These are phyloP conservation scores for Mus spicilegus DNA, from an alignment of 2,113 vertebrate species.

Conservation along the genomic window DNA sequence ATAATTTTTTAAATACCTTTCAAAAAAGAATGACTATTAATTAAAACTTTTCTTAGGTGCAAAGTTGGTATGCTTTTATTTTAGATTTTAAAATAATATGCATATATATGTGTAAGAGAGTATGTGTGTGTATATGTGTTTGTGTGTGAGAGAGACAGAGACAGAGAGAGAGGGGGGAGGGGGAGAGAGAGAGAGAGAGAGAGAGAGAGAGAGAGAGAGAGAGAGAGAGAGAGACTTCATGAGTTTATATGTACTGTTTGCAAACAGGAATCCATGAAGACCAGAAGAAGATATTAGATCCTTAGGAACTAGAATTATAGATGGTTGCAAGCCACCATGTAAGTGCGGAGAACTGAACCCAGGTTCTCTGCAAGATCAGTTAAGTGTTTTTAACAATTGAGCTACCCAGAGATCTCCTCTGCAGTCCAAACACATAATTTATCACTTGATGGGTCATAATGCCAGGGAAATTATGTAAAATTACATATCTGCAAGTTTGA, in stretches of 20 bases:
- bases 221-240: background rate
- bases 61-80: background rate
- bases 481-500: constrained; percentile 26
- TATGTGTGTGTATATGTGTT: too few relatives aligned
- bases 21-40: too few relatives aligned
- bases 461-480: constrained; percentile 50
- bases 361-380: background rate
- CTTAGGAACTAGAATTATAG: background rate
- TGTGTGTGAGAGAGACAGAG: too few relatives aligned
- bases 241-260: background rate
- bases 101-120: background rate
- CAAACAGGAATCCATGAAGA: too few relatives aligned
- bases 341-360: background rate
- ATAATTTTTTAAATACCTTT: too few relatives aligned
- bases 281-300: background rate
- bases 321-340: too few relatives aligned
- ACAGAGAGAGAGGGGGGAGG: background rate
- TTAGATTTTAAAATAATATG: background rate
- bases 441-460: background rate
- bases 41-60: background rate
- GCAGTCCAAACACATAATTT: too few relatives aligned
- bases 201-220: background rate
- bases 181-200: too few relatives aligned
- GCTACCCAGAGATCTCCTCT: background rate
- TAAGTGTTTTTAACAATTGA: background rate